Evolutionary conservation across 2,113 vertebrate species (phyloP).

Genomic region (Bombycilla garrulus): DNA sequence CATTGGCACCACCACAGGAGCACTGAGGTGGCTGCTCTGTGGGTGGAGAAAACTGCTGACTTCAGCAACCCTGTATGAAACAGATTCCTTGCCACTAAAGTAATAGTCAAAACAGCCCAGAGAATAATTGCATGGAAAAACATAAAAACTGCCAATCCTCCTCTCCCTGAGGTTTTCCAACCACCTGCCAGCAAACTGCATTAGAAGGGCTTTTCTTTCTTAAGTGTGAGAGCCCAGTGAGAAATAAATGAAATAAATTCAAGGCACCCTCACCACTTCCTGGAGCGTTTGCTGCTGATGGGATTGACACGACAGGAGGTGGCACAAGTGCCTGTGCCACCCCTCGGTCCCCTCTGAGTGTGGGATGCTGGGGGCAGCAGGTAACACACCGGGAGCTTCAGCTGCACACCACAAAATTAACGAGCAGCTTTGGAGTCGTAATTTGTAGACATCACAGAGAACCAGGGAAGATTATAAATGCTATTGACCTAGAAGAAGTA

Average conservation of each 20-base stretch:
- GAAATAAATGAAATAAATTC: not conserved
- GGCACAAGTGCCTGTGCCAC: not conserved
- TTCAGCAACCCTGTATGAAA: not conserved
- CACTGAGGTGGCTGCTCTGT: rapidly evolving
- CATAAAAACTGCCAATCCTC: not conserved
- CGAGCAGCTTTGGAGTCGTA: not conserved
- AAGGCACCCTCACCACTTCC: not conserved
- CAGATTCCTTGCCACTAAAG: not conserved
- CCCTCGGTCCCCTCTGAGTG: not conserved
- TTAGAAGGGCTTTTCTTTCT: not conserved
- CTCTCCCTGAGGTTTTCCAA: constrained; percentile 6
- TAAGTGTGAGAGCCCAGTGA: not conserved
- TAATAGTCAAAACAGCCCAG: not conserved
- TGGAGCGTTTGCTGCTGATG: not conserved
- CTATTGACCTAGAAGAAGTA: constrained; percentile 46
- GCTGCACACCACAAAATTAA: not conserved
- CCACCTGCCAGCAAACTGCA: not conserved
- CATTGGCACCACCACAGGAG: not conserved
- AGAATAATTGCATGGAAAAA: constrained; percentile 1
- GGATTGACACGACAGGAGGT: not conserved
- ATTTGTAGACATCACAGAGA: constrained; percentile 29
- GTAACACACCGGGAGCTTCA: not conserved
- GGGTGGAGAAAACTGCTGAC: not conserved
- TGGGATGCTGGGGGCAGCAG: not conserved
- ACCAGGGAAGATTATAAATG: constrained; percentile 14